Evolutionary conservation across 1,140 invertebrate genomes (phyloP).

Genomic region (Sitophilus oryzae): DNA sequence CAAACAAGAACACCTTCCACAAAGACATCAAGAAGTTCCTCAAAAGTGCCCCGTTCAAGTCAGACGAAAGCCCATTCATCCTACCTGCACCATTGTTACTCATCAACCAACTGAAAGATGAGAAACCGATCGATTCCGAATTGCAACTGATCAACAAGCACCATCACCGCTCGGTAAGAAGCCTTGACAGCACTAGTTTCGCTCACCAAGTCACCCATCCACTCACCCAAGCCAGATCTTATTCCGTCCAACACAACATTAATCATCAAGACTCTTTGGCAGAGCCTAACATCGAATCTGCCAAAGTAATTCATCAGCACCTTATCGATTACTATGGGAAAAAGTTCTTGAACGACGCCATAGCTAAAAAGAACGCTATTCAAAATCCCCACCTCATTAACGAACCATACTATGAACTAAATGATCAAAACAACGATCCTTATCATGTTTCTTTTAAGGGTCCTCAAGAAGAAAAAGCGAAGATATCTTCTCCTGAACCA

Average conservation of each 20-base stretch:
- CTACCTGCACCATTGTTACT: constrained; percentile 7
- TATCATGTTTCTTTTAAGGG: constrained; percentile 13
- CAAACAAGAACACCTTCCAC: neutral
- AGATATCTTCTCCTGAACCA: too few species aligned
- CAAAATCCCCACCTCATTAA: constrained; percentile 16
- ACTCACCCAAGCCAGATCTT: neutral
- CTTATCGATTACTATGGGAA: constrained; percentile 13
- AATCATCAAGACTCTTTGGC: constrained; percentile 10
- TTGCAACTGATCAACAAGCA: constrained; percentile 15
- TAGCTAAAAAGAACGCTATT: constrained; percentile 2
- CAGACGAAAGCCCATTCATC: constrained; percentile 9
- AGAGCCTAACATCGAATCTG: constrained; percentile 8
- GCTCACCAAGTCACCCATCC: constrained; percentile 3
- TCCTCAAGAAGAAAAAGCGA: neutral
- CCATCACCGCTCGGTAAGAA: constrained; percentile 25
- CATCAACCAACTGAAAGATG: constrained; percentile 14
- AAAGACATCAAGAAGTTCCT: constrained; percentile 8
- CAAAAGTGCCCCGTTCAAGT: constrained; percentile 11
- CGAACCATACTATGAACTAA: constrained; percentile 2
- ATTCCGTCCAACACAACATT: constrained; percentile 1
- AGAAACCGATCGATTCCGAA: constrained; percentile 14
- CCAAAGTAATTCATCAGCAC: constrained; percentile 8
- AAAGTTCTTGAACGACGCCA: constrained; percentile 14
- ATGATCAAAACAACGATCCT: constrained; percentile 1
- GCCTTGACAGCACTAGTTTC: constrained; percentile 6